A percentile compares a stretch with the other conserved stretches of the same genome.
These are phyloP conservation scores for Drosophila antonietae DNA, from an alignment of 2,888 invertebrate species.

Conservation along the genomic window DNA sequence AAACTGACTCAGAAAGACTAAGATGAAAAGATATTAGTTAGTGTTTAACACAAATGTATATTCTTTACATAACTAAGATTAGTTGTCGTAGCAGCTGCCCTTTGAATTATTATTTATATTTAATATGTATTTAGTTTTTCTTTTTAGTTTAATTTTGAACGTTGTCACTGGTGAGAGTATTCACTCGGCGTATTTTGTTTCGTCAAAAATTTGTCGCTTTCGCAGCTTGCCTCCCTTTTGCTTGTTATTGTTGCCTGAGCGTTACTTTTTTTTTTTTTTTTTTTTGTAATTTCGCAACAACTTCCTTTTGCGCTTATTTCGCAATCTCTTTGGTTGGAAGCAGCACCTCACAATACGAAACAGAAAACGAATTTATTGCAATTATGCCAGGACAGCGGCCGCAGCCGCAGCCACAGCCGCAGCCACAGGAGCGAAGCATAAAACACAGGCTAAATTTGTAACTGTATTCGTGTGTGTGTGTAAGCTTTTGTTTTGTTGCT, in stretches of 20 bases:
- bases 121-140: not conserved
- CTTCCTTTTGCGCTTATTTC: slow-evolving; percentile 56
- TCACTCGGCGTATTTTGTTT: not conserved
- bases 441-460: slow-evolving; percentile 27
- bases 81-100: not conserved
- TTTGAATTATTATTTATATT: not conserved
- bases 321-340: slow-evolving; percentile 32
- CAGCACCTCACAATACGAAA: slow-evolving; percentile 28
- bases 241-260: slow-evolving; percentile 22
- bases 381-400: slow-evolving; percentile 55
- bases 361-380: slow-evolving; percentile 66
- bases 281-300: slow-evolving; percentile 32
- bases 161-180: slow-evolving; percentile 19
- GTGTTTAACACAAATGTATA: not conserved
- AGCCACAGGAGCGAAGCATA: slow-evolving; percentile 21
- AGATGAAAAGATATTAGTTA: not conserved
- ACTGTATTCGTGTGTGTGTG: slow-evolving; percentile 17
- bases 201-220: not conserved
- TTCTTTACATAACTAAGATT: not conserved
- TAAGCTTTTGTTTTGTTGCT: slow-evolving; percentile 48
- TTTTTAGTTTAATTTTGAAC: not conserved
- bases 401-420: slow-evolving; percentile 19
- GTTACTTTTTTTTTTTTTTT: slow-evolving; percentile 18
- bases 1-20: not conserved
- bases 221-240: slow-evolving; percentile 25